These are phyloP conservation scores for Momotus momota DNA, from an alignment of 2,797 vertebrate genomes.

Conservation along the genomic window DNA sequence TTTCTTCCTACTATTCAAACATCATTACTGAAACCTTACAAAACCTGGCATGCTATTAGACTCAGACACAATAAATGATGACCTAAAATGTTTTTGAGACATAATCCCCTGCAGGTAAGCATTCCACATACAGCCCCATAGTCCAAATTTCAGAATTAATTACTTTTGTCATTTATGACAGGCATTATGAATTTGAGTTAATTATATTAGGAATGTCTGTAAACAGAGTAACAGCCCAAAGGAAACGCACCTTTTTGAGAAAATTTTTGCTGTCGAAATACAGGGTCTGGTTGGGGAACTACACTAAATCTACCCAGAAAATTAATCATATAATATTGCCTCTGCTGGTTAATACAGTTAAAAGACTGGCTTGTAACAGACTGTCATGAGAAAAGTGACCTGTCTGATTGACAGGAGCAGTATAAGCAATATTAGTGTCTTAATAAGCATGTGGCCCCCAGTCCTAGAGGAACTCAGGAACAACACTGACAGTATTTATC, in stretches of 20 bases:
- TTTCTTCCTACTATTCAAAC: not conserved
- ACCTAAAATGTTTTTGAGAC: slow-evolving; percentile 9
- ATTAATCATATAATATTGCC: not conserved
- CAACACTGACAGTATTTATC: not conserved
- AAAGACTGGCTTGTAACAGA: not conserved
- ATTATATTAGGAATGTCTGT: slow-evolving; percentile 32
- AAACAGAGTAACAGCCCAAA: slow-evolving; percentile 25
- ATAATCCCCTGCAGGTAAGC: not conserved
- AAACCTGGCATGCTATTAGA: not conserved
- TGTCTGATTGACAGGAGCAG: not conserved
- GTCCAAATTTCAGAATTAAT: slow-evolving; percentile 10
- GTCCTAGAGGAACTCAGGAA: not conserved
- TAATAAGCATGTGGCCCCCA: not conserved
- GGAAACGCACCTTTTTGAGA: not conserved
- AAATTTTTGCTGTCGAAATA: not conserved
- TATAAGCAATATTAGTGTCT: not conserved
- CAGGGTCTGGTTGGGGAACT: not conserved
- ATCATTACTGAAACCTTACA: not conserved
- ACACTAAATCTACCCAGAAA: not conserved
- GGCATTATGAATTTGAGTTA: slow-evolving; percentile 37
- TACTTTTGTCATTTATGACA: slow-evolving; percentile 27
- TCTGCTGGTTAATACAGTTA: not conserved
- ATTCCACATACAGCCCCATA: not conserved
- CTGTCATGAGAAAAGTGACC: not conserved
- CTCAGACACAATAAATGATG: slow-evolving; percentile 10